These are phyloP conservation scores for Malacoraja senta DNA, from an alignment of 2,797 vertebrate species.

Conservation along the genomic window DNA sequence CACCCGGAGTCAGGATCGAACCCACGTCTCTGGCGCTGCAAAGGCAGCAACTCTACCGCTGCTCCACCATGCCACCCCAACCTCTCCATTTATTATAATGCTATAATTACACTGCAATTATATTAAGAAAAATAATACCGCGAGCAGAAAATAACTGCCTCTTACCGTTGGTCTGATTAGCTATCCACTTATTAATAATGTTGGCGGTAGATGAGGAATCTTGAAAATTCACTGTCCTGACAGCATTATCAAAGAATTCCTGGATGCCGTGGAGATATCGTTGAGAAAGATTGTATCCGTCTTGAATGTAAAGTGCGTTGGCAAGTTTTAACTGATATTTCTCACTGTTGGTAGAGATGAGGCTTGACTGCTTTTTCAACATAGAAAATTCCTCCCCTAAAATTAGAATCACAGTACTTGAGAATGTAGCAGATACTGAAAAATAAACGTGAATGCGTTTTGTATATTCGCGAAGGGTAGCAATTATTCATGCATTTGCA, in stretches of 20 bases:
- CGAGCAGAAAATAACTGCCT: neutral
- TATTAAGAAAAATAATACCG: neutral
- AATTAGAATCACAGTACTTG: slow-evolving; percentile 7
- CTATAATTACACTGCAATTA: neutral
- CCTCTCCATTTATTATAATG: too few relatives aligned
- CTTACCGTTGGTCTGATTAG: slow-evolving; percentile 55
- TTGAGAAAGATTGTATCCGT: slow-evolving; percentile 61
- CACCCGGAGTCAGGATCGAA: too few relatives aligned
- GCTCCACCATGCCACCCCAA: too few relatives aligned
- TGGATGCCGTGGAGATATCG: slow-evolving; percentile 66
- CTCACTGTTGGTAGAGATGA: slow-evolving; percentile 48
- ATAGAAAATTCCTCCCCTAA: slow-evolving; percentile 51
- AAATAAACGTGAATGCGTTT: neutral
- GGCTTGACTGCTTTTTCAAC: slow-evolving; percentile 53
- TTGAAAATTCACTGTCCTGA: slow-evolving; percentile 66
- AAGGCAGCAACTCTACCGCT: too few relatives aligned
- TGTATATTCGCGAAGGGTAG: neutral
- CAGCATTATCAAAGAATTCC: slow-evolving; percentile 56
- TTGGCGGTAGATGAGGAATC: slow-evolving; percentile 56
- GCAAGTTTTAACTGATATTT: slow-evolving; percentile 63
- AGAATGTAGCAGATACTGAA: neutral
- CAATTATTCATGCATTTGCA: neutral
- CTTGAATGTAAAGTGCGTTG: slow-evolving; percentile 66
- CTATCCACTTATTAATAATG: slow-evolving; percentile 63
- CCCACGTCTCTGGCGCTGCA: too few relatives aligned